Percentiles rank a stretch among this genome's conserved stretches.
Conservation (phyloP, 2,113 vertebrate species). For the Nannobrachium achirus region DNA sequence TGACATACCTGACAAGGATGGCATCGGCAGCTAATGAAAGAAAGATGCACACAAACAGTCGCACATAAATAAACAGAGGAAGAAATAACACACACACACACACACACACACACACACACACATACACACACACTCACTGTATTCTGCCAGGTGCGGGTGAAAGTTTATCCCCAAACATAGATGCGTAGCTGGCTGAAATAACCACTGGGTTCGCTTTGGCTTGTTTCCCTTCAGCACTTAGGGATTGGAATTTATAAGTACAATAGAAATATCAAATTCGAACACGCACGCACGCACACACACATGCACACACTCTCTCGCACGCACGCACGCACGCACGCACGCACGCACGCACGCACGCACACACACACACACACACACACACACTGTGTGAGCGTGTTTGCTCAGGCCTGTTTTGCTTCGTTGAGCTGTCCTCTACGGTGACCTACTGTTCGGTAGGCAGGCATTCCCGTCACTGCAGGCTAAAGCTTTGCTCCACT, state of each 20-base stretch:
- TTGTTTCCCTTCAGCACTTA: conserved; percentile 47
- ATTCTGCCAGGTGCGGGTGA: conserved; percentile 60
- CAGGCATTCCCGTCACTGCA: conserved; percentile 40
- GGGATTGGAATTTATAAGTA: conserved; percentile 50
- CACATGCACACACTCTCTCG: no score
- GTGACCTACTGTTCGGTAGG: conserved; percentile 64
- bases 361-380: conserved; percentile 11
- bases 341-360: conserved; percentile 6
- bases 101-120: not conserved
- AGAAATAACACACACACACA: not conserved
- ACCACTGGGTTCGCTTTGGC: conserved; percentile 48
- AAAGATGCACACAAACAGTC: conserved; percentile 2
- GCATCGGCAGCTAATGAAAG: conserved; percentile 60
- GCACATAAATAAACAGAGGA: not conserved
- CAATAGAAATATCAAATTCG: conserved; percentile 29
- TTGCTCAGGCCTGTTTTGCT: conserved; percentile 59
- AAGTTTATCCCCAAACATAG: conserved; percentile 72
- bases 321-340: conserved; percentile 13
- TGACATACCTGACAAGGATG: conserved; percentile 70
- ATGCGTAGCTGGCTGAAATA: conserved; percentile 61
- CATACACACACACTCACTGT: conserved; percentile 11
- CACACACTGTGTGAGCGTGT: conserved; percentile 39
- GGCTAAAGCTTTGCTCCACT: conserved; percentile 37
- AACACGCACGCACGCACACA: conserved; percentile 29
- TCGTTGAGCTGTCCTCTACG: conserved; percentile 59